These are phyloP conservation scores for Megaustenia siamemsis DNA, from an alignment of 2,888 invertebrate species.

Conservation along the genomic window DNA sequence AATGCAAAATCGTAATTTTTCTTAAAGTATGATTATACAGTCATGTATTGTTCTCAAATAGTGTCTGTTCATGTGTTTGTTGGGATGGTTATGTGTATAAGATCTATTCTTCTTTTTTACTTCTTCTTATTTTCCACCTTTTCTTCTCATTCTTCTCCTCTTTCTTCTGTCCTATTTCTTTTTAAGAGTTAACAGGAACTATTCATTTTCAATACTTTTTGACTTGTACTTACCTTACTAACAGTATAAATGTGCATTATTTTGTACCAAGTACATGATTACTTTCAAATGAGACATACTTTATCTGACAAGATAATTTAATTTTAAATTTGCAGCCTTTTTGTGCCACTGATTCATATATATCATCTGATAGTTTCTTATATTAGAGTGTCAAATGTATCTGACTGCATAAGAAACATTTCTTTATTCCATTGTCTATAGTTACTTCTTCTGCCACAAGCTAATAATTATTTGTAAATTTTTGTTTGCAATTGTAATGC, in stretches of 20 bases:
- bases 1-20: too few relatives aligned
- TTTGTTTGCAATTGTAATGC: too few relatives aligned
- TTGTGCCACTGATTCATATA: neutral
- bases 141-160: neutral
- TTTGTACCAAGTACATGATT: neutral
- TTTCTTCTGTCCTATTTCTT: neutral
- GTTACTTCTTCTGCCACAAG: neutral
- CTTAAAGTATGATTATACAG: too few relatives aligned
- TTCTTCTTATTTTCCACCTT: too few relatives aligned
- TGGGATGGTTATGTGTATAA: too few relatives aligned
- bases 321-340: neutral
- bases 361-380: neutral
- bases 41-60: too few relatives aligned
- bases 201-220: neutral
- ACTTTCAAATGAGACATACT: neutral
- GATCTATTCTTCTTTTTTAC: too few relatives aligned
- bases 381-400: neutral
- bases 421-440: neutral
- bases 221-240: neutral
- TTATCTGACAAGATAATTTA: too few relatives aligned
- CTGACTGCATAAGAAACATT: neutral
- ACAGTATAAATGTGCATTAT: neutral
- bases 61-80: too few relatives aligned
- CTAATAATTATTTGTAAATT: too few relatives aligned
- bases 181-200: neutral